Conservation (phyloP, 37 sponge, comb jelly and placozoan species). For the Beroe ovata region DNA sequence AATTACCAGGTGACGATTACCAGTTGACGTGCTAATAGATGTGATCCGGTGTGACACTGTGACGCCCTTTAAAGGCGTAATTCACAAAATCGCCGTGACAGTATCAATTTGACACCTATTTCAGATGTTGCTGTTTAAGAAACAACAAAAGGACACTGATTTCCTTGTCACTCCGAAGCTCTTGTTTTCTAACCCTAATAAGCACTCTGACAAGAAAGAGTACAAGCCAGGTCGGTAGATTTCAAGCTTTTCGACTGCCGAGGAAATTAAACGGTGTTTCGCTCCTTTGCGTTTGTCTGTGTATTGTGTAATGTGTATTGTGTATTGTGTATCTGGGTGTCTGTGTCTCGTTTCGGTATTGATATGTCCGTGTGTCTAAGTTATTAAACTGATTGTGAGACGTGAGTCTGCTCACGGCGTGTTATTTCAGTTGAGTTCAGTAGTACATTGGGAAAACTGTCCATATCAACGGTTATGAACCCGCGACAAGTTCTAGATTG, state of each 20-base stretch:
- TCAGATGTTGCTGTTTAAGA: slow-evolving; percentile 60
- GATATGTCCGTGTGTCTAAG: not conserved
- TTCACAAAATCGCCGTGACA: too few species aligned
- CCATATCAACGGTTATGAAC: slow-evolving; percentile 67
- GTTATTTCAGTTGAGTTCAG: slow-evolving; percentile 48
- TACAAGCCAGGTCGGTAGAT: slow-evolving; percentile 40
- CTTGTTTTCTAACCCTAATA: slow-evolving; percentile 39
- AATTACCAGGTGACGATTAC: too few species aligned
- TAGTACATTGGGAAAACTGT: slow-evolving; percentile 45
- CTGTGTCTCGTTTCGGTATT: not conserved
- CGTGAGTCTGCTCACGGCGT: not conserved
- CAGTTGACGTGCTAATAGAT: too few species aligned
- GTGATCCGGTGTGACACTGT: too few species aligned
- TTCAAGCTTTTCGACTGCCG: too few species aligned
- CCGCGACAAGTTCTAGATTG: slow-evolving; percentile 60
- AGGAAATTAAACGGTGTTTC: too few species aligned
- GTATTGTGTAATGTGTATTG: too few species aligned
- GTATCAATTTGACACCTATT: not conserved
- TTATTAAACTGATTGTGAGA: not conserved
- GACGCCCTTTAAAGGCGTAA: too few species aligned
- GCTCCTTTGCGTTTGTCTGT: too few species aligned
- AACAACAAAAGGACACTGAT: slow-evolving; percentile 53
- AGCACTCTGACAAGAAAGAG: slow-evolving; percentile 44
- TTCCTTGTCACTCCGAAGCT: slow-evolving; percentile 57
- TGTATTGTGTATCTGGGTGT: too few species aligned